Conservation (phyloP, 92 coral and sea anemone genomes). For the Muricea muricata region DNA sequence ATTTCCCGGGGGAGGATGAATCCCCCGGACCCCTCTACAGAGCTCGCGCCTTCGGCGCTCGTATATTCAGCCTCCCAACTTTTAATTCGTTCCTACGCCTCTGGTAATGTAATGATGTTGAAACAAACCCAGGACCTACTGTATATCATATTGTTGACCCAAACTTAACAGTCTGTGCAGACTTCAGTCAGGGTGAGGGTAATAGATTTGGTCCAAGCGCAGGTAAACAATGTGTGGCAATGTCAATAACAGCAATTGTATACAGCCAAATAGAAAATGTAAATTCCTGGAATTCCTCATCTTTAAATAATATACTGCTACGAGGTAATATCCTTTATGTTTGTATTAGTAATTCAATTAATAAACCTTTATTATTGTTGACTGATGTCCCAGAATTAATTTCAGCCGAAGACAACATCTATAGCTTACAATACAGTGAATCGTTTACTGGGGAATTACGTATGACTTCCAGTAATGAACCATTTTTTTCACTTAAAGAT, state of each 20-base stretch:
- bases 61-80: too few relatives aligned
- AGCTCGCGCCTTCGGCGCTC: too few relatives aligned
- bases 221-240: conserved; percentile 43
- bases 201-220: conserved; percentile 26
- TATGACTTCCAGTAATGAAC: conserved; percentile 11
- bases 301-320: conserved; percentile 10
- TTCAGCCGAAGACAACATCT: not conserved
- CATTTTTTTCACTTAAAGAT: conserved; percentile 25
- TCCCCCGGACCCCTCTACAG: too few relatives aligned
- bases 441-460: conserved; percentile 35
- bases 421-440: conserved; percentile 29
- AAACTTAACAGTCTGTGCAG: conserved; percentile 38
- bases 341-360: not conserved
- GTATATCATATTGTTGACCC: too few relatives aligned
- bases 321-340: conserved; percentile 19
- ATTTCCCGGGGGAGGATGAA: too few relatives aligned
- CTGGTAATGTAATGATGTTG: too few relatives aligned
- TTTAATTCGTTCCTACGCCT: too few relatives aligned
- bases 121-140: too few relatives aligned
- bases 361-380: conserved; percentile 13
- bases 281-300: conserved; percentile 3
- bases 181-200: conserved; percentile 33
- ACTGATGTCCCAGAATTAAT: conserved; percentile 44
- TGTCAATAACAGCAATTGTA: conserved; percentile 33
- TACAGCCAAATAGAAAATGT: conserved; percentile 18